Evolutionary conservation across 2,113 vertebrate genomes (phyloP).

Genomic region (Gavialis gangeticus): DNA sequence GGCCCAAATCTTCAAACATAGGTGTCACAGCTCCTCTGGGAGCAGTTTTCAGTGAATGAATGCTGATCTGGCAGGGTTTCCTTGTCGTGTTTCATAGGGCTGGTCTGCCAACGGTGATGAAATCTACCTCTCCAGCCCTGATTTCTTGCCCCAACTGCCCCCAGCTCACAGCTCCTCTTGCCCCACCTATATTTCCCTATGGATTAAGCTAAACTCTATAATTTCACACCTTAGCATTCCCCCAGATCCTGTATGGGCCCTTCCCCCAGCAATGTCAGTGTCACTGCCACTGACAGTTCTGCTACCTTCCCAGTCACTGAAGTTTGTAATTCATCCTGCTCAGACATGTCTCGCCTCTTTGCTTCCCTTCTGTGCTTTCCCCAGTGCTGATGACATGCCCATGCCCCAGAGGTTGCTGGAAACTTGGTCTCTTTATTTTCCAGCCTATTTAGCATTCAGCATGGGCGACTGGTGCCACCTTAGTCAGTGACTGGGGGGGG

Average conservation of each 20-base stretch:
- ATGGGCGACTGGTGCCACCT: too few species aligned
- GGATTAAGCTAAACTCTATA: neutral
- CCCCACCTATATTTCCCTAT: neutral
- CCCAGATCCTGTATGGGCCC: neutral
- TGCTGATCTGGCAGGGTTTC: neutral
- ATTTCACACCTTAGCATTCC: accelerated
- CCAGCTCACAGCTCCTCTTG: neutral
- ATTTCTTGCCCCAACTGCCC: neutral
- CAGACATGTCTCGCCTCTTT: neutral
- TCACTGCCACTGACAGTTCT: accelerated
- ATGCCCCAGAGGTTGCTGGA: neutral
- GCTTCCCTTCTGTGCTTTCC: neutral
- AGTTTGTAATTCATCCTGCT: accelerated
- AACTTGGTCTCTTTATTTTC: neutral
- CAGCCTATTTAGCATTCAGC: neutral
- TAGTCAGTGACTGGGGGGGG: too few species aligned
- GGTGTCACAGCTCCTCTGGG: neutral
- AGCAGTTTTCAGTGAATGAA: neutral
- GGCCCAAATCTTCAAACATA: neutral
- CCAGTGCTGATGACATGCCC: neutral
- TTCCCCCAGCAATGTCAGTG: too few species aligned
- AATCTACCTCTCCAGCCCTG: neutral
- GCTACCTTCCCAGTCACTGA: neutral
- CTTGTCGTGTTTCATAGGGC: neutral
- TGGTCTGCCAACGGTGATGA: neutral